Base-by-base conservation (phyloP, 2,888 invertebrate genomes). In the Nemoura dubitans region DNA sequence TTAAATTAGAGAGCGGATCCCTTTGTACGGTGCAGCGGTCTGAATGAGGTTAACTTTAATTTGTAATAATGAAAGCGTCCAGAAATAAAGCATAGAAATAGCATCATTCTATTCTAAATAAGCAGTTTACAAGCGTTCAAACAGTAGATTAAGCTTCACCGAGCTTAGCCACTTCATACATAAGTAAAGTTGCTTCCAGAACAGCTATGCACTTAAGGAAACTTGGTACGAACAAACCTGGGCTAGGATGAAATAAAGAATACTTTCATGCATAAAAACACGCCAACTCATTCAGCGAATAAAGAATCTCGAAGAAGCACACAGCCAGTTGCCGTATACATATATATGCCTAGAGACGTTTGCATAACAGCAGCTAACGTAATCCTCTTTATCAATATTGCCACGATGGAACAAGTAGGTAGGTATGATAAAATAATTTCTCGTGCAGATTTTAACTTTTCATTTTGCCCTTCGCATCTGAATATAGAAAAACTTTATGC, bases 101-200 rank as follows among this genome's bases (percentile, higher is more conserved):
- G 59, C 59, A 59, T 59, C 59, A 3, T 59, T 59, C 59, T 21
- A 59, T 59, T 59, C 59, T 59, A 59, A 59, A 59, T 59, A 59
- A 59, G 59, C 59, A 59, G 59, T 59, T 59, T 59, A 59, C 59
- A 59, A 59, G 59, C 21, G 59, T 59, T 59, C 59, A 59, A 59
- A 59, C 59, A 59, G 59, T 59, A 59, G 59, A 59, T 59, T 59
- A 59, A 59, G 59, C 59, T 59, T 59, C 59, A 59, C 59, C 59
- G 14, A 59, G 59, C 59, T 59, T 59, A 59, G 14, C 59, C 59
- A 59, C 59, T 59, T 59, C 14, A 59, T 59, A 59, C 59, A 59
- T 59, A 59, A 59, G 59, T 59, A 59, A 59, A 59, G 59, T 59
- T 59, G 59, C 59, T 21, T 59, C 59, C 59, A 10, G 59, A 59